phyloP scores from a whole-genome alignment of 2,888 invertebrate genomes.

The Tineola bisselliella region DNA sequence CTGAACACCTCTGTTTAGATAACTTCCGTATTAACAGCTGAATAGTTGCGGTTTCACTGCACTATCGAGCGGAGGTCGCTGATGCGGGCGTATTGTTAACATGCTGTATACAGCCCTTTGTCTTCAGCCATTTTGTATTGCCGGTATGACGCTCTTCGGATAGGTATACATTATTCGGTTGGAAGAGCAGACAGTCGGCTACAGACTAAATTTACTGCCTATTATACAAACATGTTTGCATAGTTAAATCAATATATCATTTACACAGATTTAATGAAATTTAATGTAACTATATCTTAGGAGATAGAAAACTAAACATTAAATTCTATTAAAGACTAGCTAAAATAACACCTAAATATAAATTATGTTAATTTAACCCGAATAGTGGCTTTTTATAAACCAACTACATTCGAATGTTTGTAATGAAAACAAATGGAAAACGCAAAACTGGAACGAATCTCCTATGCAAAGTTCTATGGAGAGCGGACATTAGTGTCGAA shows the following conservation, averaged over 20 bases:
- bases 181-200: neutral
- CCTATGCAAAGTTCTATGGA: neutral
- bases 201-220: neutral
- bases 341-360: neutral
- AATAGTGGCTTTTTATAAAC: neutral
- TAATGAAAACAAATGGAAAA: neutral
- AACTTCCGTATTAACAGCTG: neutral
- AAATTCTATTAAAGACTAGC: neutral
- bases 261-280: too few species aligned
- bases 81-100: constrained; percentile 3
- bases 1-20: neutral
- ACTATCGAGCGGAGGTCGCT: neutral
- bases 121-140: constrained; percentile 5
- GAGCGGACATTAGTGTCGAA: neutral
- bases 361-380: neutral
- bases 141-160: neutral
- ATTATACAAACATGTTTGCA: too few species aligned
- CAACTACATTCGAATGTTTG: neutral
- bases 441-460: neutral
- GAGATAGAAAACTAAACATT: neutral
- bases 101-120: neutral
- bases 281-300: neutral
- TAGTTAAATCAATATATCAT: too few species aligned
- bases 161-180: neutral
- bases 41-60: neutral